These are phyloP conservation scores for Diachasma alloeum DNA, from an alignment of 1,140 invertebrate species.

Conservation along the genomic window DNA sequence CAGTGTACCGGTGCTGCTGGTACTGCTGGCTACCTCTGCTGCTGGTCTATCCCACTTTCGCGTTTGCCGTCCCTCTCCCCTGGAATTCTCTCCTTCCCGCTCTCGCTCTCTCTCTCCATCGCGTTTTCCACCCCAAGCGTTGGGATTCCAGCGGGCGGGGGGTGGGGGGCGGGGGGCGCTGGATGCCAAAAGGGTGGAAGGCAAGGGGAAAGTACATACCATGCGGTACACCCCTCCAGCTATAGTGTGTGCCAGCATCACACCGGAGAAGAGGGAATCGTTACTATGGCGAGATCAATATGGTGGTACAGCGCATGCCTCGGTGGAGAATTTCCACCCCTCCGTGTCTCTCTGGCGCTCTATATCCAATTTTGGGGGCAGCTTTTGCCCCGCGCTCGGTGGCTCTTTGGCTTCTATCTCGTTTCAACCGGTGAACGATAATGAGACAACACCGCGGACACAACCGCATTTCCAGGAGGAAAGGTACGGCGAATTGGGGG, in stretches of 20 bases:
- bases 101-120: too few relatives aligned
- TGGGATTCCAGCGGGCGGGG: neutral
- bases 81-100: neutral
- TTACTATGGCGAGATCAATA: slow-evolving; percentile 65
- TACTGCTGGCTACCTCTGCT: neutral
- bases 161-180: neutral
- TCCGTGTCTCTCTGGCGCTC: neutral
- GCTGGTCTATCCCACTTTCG: slow-evolving; percentile 8
- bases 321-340: neutral
- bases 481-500: too few relatives aligned
- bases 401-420: neutral
- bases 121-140: neutral
- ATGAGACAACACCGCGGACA: neutral
- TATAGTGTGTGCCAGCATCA: slow-evolving; percentile 44
- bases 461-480: neutral
- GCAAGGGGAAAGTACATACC: slow-evolving; percentile 38
- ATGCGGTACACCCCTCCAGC: slow-evolving; percentile 48
- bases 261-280: slow-evolving; percentile 60
- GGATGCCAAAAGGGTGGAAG: neutral
- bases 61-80: slow-evolving; percentile 7
- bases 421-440: neutral
- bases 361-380: neutral
- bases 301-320: slow-evolving; percentile 59
- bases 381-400: neutral
- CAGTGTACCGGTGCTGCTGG: slow-evolving; percentile 8